phyloP scores from a whole-genome alignment of 2,113 vertebrate genomes.

The Hystrix cristata region DNA sequence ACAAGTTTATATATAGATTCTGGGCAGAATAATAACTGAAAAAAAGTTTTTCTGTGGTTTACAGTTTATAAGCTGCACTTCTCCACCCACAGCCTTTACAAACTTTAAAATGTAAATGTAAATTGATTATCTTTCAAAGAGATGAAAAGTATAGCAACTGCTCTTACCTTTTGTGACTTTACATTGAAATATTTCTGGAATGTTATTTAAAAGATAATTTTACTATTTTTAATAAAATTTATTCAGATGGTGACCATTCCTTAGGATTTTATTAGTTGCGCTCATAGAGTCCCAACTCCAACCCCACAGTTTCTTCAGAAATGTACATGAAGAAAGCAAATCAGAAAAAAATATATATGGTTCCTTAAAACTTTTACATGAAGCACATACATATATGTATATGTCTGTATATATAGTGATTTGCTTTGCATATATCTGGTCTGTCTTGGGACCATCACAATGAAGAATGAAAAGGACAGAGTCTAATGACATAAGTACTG shows the following conservation, averaged over 20 bases:
- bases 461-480: background rate
- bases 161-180: conserved; percentile 22
- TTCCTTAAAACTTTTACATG: background rate
- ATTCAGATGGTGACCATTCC: conserved; percentile 2
- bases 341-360: background rate
- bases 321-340: background rate
- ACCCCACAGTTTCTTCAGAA: accelerated
- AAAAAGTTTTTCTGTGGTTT: conserved; percentile 13
- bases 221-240: conserved; percentile 28
- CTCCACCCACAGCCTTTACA: background rate
- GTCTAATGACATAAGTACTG: background rate
- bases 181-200: conserved; percentile 12
- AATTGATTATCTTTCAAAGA: background rate
- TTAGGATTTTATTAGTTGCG: background rate
- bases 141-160: background rate
- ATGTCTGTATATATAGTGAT: background rate
- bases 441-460: background rate
- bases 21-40: background rate
- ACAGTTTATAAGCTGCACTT: background rate
- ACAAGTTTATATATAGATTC: background rate
- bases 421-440: background rate
- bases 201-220: conserved; percentile 46
- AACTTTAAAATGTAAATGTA: conserved; percentile 59
- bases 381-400: background rate
- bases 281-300: accelerated